These are phyloP conservation scores for Periplaneta americana DNA, from an alignment of 1,140 invertebrate species.

Conservation along the genomic window DNA sequence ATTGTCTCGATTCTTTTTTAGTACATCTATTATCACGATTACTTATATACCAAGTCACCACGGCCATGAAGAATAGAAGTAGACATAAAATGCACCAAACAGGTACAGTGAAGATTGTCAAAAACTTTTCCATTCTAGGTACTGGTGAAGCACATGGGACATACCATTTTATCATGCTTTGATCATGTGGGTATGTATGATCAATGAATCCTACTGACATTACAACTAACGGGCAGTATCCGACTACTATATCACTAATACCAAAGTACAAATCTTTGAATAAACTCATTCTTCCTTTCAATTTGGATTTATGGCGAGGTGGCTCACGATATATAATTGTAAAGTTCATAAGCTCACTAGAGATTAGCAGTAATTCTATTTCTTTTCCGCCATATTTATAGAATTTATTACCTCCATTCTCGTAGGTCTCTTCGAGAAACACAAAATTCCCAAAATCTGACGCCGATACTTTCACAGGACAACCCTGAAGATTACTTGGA, in stretches of 20 bases:
- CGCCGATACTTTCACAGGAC: not conserved
- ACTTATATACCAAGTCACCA: not conserved
- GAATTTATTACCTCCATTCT: not conserved
- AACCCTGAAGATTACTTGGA: not conserved
- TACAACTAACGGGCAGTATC: not conserved
- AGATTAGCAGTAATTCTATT: not conserved
- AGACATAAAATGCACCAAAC: not conserved
- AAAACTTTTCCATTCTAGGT: not conserved
- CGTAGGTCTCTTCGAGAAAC: not conserved
- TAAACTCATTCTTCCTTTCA: not conserved
- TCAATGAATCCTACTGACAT: not conserved
- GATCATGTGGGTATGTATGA: not conserved
- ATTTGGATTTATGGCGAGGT: not conserved
- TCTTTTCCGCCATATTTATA: not conserved
- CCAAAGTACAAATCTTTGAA: not conserved
- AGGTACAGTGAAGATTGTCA: not conserved
- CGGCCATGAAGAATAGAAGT: not conserved
- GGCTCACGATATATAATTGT: not conserved
- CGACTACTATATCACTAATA: not conserved
- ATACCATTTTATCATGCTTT: not conserved
- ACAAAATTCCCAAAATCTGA: not conserved
- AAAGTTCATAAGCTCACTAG: not conserved
- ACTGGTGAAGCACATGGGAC: not conserved
- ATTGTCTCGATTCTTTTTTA: not conserved
- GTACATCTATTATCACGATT: not conserved